Evolutionary conservation across 1,140 invertebrate species (phyloP), one percentile per base, ranked within the genome.

Genomic region (Coelopa frigida): DNA sequence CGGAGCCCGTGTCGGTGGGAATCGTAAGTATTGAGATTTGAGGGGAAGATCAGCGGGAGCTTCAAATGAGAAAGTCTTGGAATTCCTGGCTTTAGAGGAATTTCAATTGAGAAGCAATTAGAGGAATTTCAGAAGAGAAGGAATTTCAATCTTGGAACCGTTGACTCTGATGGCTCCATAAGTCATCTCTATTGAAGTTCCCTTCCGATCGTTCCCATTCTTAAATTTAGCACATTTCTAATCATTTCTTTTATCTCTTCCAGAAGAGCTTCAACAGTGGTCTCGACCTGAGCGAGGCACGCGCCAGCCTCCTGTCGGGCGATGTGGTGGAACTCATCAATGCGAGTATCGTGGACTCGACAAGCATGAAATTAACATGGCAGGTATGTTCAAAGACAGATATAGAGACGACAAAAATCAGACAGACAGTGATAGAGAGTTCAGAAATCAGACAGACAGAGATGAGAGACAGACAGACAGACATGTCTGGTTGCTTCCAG

Each of bases 291-390:
- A 71, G 67, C 47, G 78, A 85, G 69, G 81, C 82, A 46, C 72
- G 82, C 54, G 78, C 77, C 38, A 78, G 78, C 60, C 74, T 85
- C 35, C 70, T 87, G 26, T 77, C 77, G 33, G 80, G 81, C 12
- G 81, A 84, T 57, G 80, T 89, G 15, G 84, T 93, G 4, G 78
- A 85, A 58, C 75, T 94, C 22, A 81, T 78, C 38, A 83, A 90
- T 68, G 85, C 87, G 11, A 83, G 86, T 42, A 77, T 87, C 5
- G 76, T 90, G 22, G 85, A 85, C 55, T 85, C 89, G 2, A 88
- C 83, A 24, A 82, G 84, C 24, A 82, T 94, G 52, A 85, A 86
- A 64, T 72, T 94, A 27, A 79, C 79, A 48, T 95, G 91, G 91
- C 82, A 87, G 78, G 82, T 85, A n/a, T n/a, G n/a, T n/a, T n/a